Percentiles rank a stretch among this genome's conserved stretches.
phyloP scores from a whole-genome alignment of 1,140 invertebrate species.

The Drosophila equinoxialis region DNA sequence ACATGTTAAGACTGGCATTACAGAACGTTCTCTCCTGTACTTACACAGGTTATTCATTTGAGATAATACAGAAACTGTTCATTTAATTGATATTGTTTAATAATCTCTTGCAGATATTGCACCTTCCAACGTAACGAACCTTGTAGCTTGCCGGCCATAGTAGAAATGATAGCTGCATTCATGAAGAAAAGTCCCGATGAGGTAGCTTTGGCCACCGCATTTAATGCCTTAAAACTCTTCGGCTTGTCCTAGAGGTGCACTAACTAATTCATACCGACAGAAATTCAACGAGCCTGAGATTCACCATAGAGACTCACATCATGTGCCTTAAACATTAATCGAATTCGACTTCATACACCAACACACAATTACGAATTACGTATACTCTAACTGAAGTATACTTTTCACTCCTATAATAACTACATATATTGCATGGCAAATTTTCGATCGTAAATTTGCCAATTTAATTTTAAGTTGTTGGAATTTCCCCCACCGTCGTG shows the following conservation, averaged over 20 bases:
- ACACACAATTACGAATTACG: constrained; percentile 54
- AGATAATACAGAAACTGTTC: neutral
- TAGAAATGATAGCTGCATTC: constrained; percentile 96
- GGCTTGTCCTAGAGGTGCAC: constrained; percentile 87
- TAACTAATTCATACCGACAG: constrained; percentile 31
- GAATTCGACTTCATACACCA: constrained; percentile 57
- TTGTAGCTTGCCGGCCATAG: constrained; percentile 95
- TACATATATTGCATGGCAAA: constrained; percentile 40
- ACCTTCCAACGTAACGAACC: constrained; percentile 98
- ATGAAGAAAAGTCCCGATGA: constrained; percentile 93
- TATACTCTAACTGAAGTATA: constrained; percentile 32
- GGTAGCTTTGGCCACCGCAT: constrained; percentile 95
- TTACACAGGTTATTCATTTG: constrained; percentile 72
- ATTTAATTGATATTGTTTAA: neutral
- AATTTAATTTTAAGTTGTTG: constrained; percentile 69
- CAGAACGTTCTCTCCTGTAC: constrained; percentile 88
- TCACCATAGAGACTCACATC: constrained; percentile 73
- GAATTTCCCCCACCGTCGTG: constrained; percentile 37
- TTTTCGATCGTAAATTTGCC: constrained; percentile 58
- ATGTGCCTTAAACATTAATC: constrained; percentile 76
- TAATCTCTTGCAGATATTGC: constrained; percentile 88
- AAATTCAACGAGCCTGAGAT: constrained; percentile 67
- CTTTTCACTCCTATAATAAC: constrained; percentile 24
- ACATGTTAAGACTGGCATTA: constrained; percentile 93
- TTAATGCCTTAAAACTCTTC: constrained; percentile 96